A percentile compares a stretch with the other conserved stretches of the same genome.
These are phyloP conservation scores for Dicerorhinus sumatrensis DNA, from an alignment of 2,113 vertebrate genomes.

Conservation along the genomic window DNA sequence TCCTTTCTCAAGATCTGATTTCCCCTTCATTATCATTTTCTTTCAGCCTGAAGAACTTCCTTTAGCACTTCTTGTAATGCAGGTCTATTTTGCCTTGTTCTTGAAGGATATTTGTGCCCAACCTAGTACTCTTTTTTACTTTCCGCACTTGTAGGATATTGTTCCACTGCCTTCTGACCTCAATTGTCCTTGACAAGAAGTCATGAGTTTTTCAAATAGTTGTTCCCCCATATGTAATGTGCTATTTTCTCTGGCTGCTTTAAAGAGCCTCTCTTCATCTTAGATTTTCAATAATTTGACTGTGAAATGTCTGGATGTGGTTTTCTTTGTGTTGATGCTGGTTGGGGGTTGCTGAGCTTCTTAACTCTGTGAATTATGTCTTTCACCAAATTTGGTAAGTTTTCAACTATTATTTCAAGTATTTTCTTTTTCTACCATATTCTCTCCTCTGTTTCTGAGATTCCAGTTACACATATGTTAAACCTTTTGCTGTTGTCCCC, in stretches of 20 bases:
- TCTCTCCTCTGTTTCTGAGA: background rate
- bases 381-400: background rate
- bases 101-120: background rate
- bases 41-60: background rate
- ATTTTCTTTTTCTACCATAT: background rate
- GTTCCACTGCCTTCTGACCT: background rate
- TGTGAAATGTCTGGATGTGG: background rate
- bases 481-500: background rate
- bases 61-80: background rate
- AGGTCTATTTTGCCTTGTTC: background rate
- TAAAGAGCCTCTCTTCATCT: background rate
- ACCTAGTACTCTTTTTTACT: too few relatives aligned
- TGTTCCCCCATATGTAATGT: background rate
- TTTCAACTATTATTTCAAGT: background rate
- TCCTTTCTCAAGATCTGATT: background rate
- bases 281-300: background rate
- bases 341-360: background rate
- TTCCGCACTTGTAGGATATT: background rate
- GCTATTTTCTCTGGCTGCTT: background rate
- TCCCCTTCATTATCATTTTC: background rate
- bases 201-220: background rate
- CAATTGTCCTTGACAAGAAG: background rate
- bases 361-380: background rate
- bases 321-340: constrained; percentile 24
- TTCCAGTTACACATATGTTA: background rate